Conservation (phyloP, 2,888 invertebrate species). For the Falcaria lacertinaria region DNA sequence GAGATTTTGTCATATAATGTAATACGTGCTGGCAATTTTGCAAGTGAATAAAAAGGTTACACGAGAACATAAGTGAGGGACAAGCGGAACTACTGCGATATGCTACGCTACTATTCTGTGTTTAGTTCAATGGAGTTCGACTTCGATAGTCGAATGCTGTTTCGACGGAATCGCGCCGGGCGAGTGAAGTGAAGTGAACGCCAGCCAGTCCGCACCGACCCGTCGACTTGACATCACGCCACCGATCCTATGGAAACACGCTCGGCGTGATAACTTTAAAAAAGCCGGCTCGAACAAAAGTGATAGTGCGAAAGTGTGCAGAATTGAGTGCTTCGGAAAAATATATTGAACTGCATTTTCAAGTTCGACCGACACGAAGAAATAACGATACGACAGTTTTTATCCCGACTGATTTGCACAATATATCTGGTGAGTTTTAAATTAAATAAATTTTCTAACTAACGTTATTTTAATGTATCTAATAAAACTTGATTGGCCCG, state of each 20-base stretch:
- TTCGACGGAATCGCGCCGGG: conserved; percentile 29
- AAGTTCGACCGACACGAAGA: conserved; percentile 42
- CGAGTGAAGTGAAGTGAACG: conserved; percentile 27
- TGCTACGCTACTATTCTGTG: conserved; percentile 26
- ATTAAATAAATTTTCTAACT: conserved; percentile 5
- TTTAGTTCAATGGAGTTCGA: too few relatives aligned
- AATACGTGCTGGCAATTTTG: background rate
- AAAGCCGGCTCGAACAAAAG: conserved; percentile 55
- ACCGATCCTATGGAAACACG: conserved; percentile 36
- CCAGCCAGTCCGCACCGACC: conserved; percentile 59
- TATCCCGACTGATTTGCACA: conserved; percentile 47
- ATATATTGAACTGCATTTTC: conserved; percentile 40
- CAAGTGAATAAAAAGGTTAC: background rate
- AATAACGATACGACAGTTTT: conserved; percentile 37
- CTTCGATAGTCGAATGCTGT: conserved; percentile 30
- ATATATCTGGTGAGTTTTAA: conserved; percentile 45
- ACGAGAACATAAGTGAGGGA: background rate
- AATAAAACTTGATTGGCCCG: background rate
- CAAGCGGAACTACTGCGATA: background rate
- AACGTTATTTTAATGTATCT: conserved; percentile 1
- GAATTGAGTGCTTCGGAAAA: conserved; percentile 54
- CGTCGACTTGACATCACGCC: conserved; percentile 52
- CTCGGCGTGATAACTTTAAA: conserved; percentile 52
- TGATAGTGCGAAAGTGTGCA: conserved; percentile 71
- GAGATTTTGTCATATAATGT: too few relatives aligned